These are phyloP conservation scores for Pogonognathellus flavescens DNA, from an alignment of 1,140 invertebrate genomes.

Conservation along the genomic window DNA sequence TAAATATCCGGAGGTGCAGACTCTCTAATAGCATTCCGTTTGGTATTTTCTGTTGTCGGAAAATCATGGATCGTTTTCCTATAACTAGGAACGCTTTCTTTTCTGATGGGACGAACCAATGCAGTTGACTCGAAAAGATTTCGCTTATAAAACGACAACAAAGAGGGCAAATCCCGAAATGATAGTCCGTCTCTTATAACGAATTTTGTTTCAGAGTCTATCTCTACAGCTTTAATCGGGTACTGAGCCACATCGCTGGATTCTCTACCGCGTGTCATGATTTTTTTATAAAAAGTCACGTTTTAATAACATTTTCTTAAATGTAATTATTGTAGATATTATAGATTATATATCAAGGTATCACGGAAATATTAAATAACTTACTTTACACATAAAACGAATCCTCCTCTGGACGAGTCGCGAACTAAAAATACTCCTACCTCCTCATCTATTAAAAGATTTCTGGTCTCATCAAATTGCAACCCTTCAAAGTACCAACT, in stretches of 20 bases:
- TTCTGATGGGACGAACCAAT: conserved; percentile 54
- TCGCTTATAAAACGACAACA: conserved; percentile 62
- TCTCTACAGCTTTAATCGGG: neutral
- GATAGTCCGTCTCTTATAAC: conserved; percentile 57
- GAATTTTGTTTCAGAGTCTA: conserved; percentile 9
- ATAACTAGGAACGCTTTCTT: neutral
- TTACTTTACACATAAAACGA: conserved; percentile 65
- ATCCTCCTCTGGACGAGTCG: conserved; percentile 56
- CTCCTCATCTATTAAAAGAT: conserved; percentile 52
- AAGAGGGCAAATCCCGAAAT: conserved; percentile 57
- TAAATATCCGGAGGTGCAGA: too few relatives aligned
- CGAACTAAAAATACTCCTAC: conserved; percentile 61
- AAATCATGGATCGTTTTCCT: too few relatives aligned
- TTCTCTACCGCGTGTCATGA: too few relatives aligned
- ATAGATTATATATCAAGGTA: too few relatives aligned
- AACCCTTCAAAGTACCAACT: conserved; percentile 56
- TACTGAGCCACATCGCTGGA: conserved; percentile 20
- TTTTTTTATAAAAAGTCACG: too few relatives aligned
- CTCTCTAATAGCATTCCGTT: too few relatives aligned
- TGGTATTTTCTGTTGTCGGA: too few relatives aligned
- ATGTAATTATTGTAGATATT: too few relatives aligned
- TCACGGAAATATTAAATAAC: neutral
- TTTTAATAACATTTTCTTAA: too few relatives aligned
- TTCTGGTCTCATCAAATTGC: conserved; percentile 50
- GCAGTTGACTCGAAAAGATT: conserved; percentile 62